Evolutionary conservation across 2,888 invertebrate species (phyloP).

Genomic region (Prosapia bicincta): DNA sequence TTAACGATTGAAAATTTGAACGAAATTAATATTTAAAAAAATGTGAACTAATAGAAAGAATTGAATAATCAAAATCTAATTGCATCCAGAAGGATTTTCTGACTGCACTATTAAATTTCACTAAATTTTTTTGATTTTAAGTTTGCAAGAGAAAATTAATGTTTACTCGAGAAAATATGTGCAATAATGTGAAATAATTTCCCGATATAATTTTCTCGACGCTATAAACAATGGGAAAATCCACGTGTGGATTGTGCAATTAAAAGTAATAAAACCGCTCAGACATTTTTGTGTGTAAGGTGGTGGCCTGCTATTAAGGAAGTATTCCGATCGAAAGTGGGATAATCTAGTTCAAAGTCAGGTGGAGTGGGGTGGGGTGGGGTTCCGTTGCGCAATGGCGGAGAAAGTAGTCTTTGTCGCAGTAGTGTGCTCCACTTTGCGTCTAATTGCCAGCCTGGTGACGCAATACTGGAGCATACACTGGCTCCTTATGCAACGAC

Average conservation of each 20-base stretch:
- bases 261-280: neutral
- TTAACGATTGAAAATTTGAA: too few relatives aligned
- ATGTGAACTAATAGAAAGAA: too few relatives aligned
- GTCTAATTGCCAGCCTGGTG: conserved; percentile 8
- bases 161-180: too few relatives aligned
- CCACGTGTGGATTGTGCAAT: neutral
- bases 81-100: too few relatives aligned
- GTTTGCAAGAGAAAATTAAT: too few relatives aligned
- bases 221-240: too few relatives aligned
- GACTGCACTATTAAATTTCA: too few relatives aligned
- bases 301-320: neutral
- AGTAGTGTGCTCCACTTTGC: conserved; percentile 24
- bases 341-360: neutral
- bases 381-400: conserved; percentile 6
- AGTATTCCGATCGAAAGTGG: neutral
- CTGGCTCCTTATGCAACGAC: conserved; percentile 13
- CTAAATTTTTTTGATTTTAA: too few relatives aligned
- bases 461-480: conserved; percentile 14
- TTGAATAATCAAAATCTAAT: too few relatives aligned
- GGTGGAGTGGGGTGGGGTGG: conserved; percentile 12
- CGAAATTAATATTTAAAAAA: too few relatives aligned
- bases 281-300: neutral
- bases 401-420: conserved; percentile 27
- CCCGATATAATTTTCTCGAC: too few relatives aligned
- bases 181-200: too few relatives aligned